Conservation (phyloP, 2,113 vertebrate genomes). For the Aegypius monachus region DNA sequence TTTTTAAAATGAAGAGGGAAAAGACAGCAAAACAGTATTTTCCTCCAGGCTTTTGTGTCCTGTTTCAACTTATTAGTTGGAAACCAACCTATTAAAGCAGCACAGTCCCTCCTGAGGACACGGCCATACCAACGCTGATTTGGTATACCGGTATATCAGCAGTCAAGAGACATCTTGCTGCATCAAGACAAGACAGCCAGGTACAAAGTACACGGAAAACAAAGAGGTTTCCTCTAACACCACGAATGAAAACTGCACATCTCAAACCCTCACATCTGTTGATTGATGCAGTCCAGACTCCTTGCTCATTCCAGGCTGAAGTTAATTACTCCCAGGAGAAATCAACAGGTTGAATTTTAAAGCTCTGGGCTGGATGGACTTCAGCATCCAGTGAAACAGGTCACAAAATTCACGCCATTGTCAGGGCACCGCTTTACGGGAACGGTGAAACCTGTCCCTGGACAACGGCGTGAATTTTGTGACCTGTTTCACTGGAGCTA, state of each 20-base stretch:
- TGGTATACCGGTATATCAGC: background rate
- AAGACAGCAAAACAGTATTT: background rate
- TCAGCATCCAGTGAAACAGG: too few relatives aligned
- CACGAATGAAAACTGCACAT: background rate
- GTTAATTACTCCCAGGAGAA: conserved; percentile 20
- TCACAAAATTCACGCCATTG: too few relatives aligned
- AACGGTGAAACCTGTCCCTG: too few relatives aligned
- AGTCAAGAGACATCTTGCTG: background rate
- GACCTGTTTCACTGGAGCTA: background rate
- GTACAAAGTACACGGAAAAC: background rate
- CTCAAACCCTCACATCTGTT: background rate
- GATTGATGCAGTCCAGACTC: background rate
- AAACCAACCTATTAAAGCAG: background rate
- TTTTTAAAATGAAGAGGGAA: background rate
- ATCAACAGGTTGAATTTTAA: background rate
- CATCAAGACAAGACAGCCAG: background rate
- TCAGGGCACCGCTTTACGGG: too few relatives aligned
- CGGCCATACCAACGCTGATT: background rate
- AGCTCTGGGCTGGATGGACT: background rate
- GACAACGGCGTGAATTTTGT: background rate
- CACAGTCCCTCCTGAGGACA: background rate
- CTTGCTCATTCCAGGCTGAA: background rate
- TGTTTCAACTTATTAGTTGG: background rate
- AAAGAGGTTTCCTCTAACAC: background rate
- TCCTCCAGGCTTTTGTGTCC: background rate